A percentile compares a stretch with the other conserved stretches of the same genome.
Conservation (phyloP, 2,888 invertebrate species). For the Koerneria pararmatus region DNA sequence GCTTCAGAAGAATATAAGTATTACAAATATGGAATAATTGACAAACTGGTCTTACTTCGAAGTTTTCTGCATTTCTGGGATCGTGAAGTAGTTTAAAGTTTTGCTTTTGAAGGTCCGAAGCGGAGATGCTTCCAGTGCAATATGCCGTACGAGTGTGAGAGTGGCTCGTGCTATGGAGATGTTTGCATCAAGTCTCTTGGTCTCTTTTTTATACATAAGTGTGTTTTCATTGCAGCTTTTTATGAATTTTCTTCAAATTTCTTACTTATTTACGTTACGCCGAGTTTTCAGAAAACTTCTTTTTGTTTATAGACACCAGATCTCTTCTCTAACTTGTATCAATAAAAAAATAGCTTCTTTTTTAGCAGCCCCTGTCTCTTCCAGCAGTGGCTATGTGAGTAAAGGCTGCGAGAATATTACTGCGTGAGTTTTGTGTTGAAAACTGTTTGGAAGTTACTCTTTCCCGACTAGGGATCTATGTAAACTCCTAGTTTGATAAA, state of each 20-base stretch:
- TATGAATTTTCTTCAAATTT: background rate
- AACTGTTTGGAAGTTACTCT: background rate
- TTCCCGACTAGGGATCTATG: background rate
- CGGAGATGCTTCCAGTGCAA: slow-evolving; percentile 22
- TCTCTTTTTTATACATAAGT: background rate
- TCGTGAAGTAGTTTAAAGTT: too few relatives aligned
- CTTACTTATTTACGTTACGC: background rate
- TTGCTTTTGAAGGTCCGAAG: slow-evolving; percentile 1
- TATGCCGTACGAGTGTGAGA: slow-evolving; percentile 6
- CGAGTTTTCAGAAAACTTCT: background rate
- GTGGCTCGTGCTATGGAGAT: slow-evolving; percentile 14
- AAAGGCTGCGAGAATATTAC: slow-evolving; percentile 24
- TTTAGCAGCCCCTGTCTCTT: slow-evolving; percentile 10
- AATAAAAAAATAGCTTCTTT: background rate
- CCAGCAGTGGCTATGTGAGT: slow-evolving; percentile 18
- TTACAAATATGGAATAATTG: too few relatives aligned
- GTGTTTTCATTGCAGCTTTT: background rate
- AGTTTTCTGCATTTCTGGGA: too few relatives aligned
- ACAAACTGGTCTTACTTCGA: too few relatives aligned
- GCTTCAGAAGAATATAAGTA: too few relatives aligned
- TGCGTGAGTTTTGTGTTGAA: background rate
- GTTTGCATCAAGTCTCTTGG: slow-evolving; percentile 21
- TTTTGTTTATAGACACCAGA: background rate
- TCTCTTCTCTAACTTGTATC: background rate
- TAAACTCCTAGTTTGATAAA: too few relatives aligned